These are phyloP conservation scores for Sylvilagus floridanus DNA, from an alignment of 2,797 vertebrate species.

Conservation along the genomic window DNA sequence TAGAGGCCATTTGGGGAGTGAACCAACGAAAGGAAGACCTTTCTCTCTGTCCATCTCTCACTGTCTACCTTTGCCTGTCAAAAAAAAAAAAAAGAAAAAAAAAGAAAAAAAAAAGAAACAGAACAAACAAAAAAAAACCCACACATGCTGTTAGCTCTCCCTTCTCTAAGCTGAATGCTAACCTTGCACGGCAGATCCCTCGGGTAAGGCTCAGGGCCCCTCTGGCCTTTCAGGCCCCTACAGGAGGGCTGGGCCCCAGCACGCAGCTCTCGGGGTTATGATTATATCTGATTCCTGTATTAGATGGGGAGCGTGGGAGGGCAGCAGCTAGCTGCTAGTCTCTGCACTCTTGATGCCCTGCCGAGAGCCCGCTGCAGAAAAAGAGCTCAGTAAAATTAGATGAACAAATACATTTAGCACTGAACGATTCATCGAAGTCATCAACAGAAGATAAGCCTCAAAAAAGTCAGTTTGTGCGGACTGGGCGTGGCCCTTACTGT, in stretches of 20 bases:
- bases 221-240: not conserved
- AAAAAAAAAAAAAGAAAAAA: too few relatives aligned
- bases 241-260: not conserved
- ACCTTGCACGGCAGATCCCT: not conserved
- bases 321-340: not conserved
- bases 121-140: too few relatives aligned
- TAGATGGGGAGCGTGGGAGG: not conserved
- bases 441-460: not conserved
- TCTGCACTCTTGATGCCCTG: not conserved
- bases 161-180: not conserved
- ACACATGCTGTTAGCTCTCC: not conserved
- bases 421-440: not conserved
- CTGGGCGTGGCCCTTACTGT: not conserved
- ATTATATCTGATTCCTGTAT: not conserved
- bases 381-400: not conserved
- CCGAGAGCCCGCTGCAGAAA: not conserved
- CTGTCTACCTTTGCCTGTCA: too few relatives aligned
- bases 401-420: not conserved
- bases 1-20: too few relatives aligned
- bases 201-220: not conserved
- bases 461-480: not conserved
- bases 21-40: too few relatives aligned
- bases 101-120: too few relatives aligned
- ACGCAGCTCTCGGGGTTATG: too few relatives aligned
- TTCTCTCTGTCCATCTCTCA: too few relatives aligned